Base-by-base conservation (phyloP, 2,113 vertebrate genomes). In the Andinoacara biseriatus region DNA sequence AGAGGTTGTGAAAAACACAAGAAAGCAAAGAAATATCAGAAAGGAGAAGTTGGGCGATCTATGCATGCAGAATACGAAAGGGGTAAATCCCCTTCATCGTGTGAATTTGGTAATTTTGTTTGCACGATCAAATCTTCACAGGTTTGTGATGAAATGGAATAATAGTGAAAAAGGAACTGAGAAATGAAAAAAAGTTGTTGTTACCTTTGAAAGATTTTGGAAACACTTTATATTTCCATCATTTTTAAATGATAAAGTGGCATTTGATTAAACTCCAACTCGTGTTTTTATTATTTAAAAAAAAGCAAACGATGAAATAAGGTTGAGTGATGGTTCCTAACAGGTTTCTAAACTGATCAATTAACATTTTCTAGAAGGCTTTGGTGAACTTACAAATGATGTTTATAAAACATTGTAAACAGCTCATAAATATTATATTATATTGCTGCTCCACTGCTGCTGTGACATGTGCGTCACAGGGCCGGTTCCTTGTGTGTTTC, bases 41-140 rank as follows among this genome's bases (percentile, higher is more conserved):
- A 86, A 82, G 0, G 29, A 59, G 78, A 89, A 91, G 52, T 77
- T 3, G 38, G 35, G 43, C 43, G 40, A 22, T 74, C 78, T 29
- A 33, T 4, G 17, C 0, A 0, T 62, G 26, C 22, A 6, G 26
- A 43, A 22, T 3, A 2, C 9, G 7, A 57, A 67, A 56, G 4
- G 2, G 5, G 24, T 57, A 29, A 76, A 57, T 31, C 15, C 13
- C 6, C 20, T 76, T 38, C 3, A 6, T 58, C 11, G 7, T 38
- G n/a, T 26, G 22, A 52, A 2, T 14, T 46, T 74, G 11, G 29
- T 14, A 49, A 13, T 52, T 72, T 52, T 72, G 29, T 72, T 72
- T 72, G 46, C 26, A 6, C 13, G 46, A 54, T n/a, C 26, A 54
- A 33, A 33, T 18, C 7, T 54, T 29, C 10, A 72, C 26, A 0